Base-by-base conservation (phyloP, 1,140 invertebrate genomes). In the Micrasema minimum region DNA sequence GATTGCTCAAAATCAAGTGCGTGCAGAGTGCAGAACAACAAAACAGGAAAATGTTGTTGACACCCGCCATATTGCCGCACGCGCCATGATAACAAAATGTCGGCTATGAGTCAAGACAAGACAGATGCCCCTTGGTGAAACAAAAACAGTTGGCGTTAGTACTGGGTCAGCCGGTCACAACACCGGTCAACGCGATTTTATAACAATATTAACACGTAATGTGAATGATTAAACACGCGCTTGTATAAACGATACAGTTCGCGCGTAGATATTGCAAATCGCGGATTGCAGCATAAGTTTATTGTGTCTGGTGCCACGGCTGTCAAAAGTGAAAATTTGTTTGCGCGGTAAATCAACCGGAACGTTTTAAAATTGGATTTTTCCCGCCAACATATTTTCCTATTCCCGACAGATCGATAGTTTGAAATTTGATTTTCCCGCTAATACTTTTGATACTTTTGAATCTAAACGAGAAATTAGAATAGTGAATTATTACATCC, bases 111-210 rank as follows among this genome's bases (percentile, higher is more conserved):
- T 46, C 43, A 46, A 46, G 48, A 51, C 43, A 46, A 46, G 48
- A 51, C 48, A 51, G 48, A 51, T 51, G 20, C 20, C 48, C 48
- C 20, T 4, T 22, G 18, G 26, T 4, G 20, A 16, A 59, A 14
- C 55, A 18, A 59, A 3, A 38, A 38, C 18, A 11, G 55, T 14
- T 38, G 51, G 51, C 55, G 55, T 6, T 41, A 59, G 55, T 59
- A 22, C 14, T 38, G 55, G 55, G 55, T 59, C 55, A 41, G 55
- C 55, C 55, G 55, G 55, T 59, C 55, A 41, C 35, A 38, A 14
- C 37, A 38, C 14, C 37, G 55, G 55, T 59, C 37, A 59, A 41
- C 16, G 5, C 23, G 22, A 55, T n/a, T 31, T 22, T 10, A n/a
- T 55, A 55, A 26, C 51, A 35, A 37, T 14, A 48, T 11, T 0